A percentile compares a stretch with the other conserved stretches of the same genome.
phyloP scores from a whole-genome alignment of 2,113 vertebrate genomes.

The Nettapus auritus region DNA sequence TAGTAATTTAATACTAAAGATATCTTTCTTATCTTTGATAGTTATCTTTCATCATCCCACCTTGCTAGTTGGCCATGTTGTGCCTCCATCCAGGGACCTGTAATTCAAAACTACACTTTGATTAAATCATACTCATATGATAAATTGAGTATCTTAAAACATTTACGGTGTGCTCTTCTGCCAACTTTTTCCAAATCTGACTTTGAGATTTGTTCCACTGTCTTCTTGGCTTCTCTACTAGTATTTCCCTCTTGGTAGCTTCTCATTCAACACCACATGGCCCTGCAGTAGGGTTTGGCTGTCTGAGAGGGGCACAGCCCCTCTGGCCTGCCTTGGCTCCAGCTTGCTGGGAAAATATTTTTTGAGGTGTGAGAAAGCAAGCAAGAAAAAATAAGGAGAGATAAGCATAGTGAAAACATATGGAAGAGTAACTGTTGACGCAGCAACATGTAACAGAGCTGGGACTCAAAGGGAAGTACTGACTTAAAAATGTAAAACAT shows the following conservation, averaged over 20 bases:
- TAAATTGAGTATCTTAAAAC: not conserved
- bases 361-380: constrained; percentile 45
- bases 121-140: not conserved
- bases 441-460: not conserved
- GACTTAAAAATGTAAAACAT: not conserved
- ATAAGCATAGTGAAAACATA: constrained; percentile 46
- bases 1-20: not conserved
- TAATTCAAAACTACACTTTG: not conserved
- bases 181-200: not conserved
- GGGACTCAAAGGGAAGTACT: not conserved
- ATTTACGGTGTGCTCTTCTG: not conserved
- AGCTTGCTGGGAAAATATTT: constrained; percentile 22
- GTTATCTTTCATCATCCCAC: not conserved
- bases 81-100: not conserved
- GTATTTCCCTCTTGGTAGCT: not conserved
- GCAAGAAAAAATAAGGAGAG: not conserved
- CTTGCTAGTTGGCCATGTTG: not conserved
- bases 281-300: not conserved
- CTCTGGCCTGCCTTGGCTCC: constrained; percentile 1
- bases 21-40: not conserved
- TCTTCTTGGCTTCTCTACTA: not conserved
- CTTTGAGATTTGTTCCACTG: not conserved
- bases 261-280: not conserved
- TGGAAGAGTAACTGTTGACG: not conserved
- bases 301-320: not conserved